Evolutionary conservation across 2,797 vertebrate species (phyloP).

Genomic region (Octomys mimax): DNA sequence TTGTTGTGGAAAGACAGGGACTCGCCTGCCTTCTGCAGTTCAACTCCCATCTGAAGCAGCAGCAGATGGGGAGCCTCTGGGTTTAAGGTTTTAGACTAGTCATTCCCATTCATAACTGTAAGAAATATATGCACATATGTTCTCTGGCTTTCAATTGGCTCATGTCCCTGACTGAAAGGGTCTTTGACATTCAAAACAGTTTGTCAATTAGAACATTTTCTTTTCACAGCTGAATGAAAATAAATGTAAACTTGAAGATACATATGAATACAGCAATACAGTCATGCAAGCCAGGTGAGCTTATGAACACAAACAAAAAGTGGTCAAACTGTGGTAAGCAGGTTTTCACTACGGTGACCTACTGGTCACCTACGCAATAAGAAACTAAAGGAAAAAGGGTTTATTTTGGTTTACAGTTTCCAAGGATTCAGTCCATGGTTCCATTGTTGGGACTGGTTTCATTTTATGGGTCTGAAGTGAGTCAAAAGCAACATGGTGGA

Average conservation of each 20-base stretch:
- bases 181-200: not conserved
- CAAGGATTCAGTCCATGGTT: not conserved
- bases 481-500: not conserved
- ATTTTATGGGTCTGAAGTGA: not conserved
- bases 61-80: not conserved
- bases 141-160: not conserved
- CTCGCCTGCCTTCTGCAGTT: not conserved
- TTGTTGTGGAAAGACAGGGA: not conserved
- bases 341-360: not conserved
- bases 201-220: not conserved
- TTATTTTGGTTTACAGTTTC: not conserved
- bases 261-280: not conserved
- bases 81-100: not conserved
- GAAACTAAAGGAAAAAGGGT: not conserved
- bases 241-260: constrained; percentile 3
- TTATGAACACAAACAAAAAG: not conserved
- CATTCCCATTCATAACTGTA: not conserved
- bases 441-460: not conserved
- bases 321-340: not conserved
- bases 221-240: constrained; percentile 53
- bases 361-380: not conserved
- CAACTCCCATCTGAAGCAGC: not conserved
- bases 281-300: not conserved
- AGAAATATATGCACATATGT: constrained; percentile 28
- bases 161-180: not conserved